Conservation (phyloP, 2,113 vertebrate genomes). For the Trematocara macrostoma region DNA sequence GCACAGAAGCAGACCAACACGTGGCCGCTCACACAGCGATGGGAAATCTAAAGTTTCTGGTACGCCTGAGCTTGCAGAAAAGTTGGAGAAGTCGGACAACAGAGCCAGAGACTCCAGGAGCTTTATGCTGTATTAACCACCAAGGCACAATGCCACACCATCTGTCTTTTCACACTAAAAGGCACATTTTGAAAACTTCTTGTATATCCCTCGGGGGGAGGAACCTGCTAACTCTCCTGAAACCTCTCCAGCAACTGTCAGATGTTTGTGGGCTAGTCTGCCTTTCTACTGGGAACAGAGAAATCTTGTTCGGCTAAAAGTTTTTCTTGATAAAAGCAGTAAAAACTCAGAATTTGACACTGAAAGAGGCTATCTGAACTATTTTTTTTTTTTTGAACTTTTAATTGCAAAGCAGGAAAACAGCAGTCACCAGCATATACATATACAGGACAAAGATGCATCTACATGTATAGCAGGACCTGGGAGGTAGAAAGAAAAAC, state of each 20-base stretch:
- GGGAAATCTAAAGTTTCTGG: slow-evolving; percentile 1
- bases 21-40: background rate
- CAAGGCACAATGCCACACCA: background rate
- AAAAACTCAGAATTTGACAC: background rate
- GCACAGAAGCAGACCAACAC: background rate
- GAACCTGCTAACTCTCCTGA: background rate
- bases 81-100: background rate
- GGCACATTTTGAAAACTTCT: background rate
- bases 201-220: fast-evolving
- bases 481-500: too few relatives aligned
- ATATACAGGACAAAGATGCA: too few relatives aligned
- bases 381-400: background rate
- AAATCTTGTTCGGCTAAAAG: background rate
- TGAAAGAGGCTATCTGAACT: background rate
- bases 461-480: too few relatives aligned
- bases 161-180: slow-evolving; percentile 6
- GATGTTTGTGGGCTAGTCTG: background rate
- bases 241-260: background rate
- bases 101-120: background rate
- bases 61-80: background rate
- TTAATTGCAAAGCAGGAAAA: too few relatives aligned
- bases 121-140: background rate
- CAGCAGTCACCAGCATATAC: too few relatives aligned
- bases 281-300: background rate
- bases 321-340: background rate